These are phyloP conservation scores for Clupea harengus DNA, from an alignment of 2,113 vertebrate genomes.

Conservation along the genomic window DNA sequence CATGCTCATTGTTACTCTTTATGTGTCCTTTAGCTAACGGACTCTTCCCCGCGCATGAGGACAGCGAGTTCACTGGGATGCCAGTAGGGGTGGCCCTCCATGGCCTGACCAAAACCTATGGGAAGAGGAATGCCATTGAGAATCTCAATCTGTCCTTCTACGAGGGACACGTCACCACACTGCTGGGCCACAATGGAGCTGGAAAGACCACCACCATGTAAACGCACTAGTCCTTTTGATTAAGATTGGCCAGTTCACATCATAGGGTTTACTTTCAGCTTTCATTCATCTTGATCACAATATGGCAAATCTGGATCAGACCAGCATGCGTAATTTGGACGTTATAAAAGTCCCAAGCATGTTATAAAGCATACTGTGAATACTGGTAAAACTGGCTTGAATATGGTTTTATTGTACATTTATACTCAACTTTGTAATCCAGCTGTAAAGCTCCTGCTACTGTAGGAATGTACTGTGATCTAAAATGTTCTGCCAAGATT, in stretches of 20 bases:
- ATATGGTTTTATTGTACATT: too few relatives aligned
- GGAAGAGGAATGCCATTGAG: constrained; percentile 79
- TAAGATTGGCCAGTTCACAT: neutral
- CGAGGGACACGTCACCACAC: constrained; percentile 89
- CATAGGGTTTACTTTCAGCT: too few relatives aligned
- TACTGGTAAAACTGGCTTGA: too few relatives aligned
- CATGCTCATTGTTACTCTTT: constrained; percentile 17
- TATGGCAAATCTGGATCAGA: too few relatives aligned
- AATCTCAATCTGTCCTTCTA: constrained; percentile 91
- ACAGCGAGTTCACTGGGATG: constrained; percentile 78
- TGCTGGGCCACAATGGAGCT: constrained; percentile 95
- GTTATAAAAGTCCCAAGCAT: too few relatives aligned
- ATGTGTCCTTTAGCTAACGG: constrained; percentile 53
- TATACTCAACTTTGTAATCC: too few relatives aligned
- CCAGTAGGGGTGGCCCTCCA: constrained; percentile 82
- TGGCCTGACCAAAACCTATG: constrained; percentile 89
- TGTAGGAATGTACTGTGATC: too few relatives aligned
- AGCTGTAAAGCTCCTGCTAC: too few relatives aligned
- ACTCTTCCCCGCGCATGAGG: constrained; percentile 65
- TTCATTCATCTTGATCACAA: too few relatives aligned
- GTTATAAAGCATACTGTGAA: too few relatives aligned
- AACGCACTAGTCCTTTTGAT: constrained; percentile 26
- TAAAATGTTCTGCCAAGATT: too few relatives aligned
- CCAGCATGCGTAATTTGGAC: too few relatives aligned
- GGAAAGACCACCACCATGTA: constrained; percentile 98